Conservation (phyloP, 2,113 vertebrate species). For the Microcebus tavaratra region DNA sequence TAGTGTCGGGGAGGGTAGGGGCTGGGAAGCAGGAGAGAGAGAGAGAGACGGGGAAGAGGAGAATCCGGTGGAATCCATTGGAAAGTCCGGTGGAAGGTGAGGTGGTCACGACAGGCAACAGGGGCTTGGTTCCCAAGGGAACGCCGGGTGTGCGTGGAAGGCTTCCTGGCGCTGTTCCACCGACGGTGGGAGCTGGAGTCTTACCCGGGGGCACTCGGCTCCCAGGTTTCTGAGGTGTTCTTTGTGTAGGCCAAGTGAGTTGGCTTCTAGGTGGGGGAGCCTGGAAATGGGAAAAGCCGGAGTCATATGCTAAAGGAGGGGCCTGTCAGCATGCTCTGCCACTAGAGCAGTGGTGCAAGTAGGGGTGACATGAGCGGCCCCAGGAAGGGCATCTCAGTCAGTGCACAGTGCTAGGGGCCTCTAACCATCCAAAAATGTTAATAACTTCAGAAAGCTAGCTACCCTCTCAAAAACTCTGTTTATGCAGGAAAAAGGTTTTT, state of each 20-base stretch:
- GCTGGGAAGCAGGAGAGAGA: background rate
- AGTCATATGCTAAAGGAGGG: background rate
- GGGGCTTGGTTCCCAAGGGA: background rate
- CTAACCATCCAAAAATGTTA: background rate
- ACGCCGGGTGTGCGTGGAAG: background rate
- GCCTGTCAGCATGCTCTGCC: background rate
- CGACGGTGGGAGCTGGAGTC: background rate
- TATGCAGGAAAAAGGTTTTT: too few relatives aligned
- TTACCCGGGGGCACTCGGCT: background rate
- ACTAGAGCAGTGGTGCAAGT: background rate
- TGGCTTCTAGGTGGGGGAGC: background rate
- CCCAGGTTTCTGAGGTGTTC: background rate
- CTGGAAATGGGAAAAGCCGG: background rate
- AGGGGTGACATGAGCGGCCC: rapidly evolving
- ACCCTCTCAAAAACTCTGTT: background rate
- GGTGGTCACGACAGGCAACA: background rate
- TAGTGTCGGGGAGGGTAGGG: background rate
- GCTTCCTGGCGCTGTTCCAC: background rate
- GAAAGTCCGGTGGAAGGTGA: background rate
- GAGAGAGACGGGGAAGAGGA: background rate
- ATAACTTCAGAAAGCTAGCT: background rate
- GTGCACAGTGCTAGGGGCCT: rapidly evolving
- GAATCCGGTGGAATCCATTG: background rate
- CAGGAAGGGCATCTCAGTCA: too few relatives aligned
- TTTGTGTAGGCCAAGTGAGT: background rate